Evolutionary conservation across 2,113 vertebrate genomes (phyloP), one percentile per base, ranked within the genome.

Genomic region (Stigmatopora argus): DNA sequence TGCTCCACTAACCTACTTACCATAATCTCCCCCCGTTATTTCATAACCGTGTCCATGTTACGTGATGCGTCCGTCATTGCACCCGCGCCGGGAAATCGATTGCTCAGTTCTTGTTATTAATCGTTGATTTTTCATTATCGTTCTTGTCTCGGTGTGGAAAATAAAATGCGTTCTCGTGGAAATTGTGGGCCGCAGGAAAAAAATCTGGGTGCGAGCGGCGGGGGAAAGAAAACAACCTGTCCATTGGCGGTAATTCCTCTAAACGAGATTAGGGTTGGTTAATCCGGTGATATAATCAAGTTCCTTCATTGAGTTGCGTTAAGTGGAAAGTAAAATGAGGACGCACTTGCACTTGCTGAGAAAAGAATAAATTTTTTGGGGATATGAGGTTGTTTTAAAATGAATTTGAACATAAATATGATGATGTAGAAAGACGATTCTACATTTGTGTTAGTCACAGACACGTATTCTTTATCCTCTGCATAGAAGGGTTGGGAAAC

Each of bases 1-100:
- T 86, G 90, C 73, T 89, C 90, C 72, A 91, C 88, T 91, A 89
- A 91, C 90, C 90, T 84, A 91, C 84, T 90, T 90, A 84, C 78
- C 67, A 80, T 91, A 90, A 90, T 89, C 87, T 80, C 85, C 78
- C 68, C 75, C 81, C 68, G 74, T 74, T 75, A 83, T 88, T 90
- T 90, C 88, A 89, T 91, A 90, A 91, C 82, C 66, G 69, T 72
- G 79, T 78, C 74, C 70, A 71, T 60, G 72, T 90, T 89, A 90
- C 83, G 78, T 85, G 86, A 90, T 80, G 72, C 69, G 34, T 61
- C 74, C 53, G 59, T 86, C 73, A 78, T 78, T 66, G 62, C 67
- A 23, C 57, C 73, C 77, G 75, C 59, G 41, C 58, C 21, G 68
- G 67, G 18, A 70, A 70, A 69, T 80, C 73, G 72, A 74, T 79